Evolutionary conservation across 2,797 vertebrate genomes (phyloP).

Genomic region (Trematomus bernacchii): DNA sequence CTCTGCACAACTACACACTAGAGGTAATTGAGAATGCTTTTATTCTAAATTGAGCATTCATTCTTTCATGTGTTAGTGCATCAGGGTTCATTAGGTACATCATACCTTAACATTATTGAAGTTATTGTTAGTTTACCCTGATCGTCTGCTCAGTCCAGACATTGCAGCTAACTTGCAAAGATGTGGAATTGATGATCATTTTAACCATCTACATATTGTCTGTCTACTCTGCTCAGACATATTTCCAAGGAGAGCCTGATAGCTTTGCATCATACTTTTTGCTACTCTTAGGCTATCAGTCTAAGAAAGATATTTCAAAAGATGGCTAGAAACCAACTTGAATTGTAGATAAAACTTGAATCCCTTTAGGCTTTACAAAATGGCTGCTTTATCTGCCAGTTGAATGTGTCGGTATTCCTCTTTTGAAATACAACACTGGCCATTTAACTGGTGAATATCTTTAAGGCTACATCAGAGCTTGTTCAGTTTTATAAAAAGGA

Average conservation of each 20-base stretch:
- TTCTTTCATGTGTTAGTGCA: neutral
- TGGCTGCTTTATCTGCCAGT: conserved; percentile 58
- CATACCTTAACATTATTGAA: neutral
- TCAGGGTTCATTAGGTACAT: neutral
- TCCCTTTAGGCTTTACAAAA: conserved; percentile 50
- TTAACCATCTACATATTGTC: conserved; percentile 29
- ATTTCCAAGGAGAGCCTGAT: conserved; percentile 41
- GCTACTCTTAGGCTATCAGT: conserved; percentile 38
- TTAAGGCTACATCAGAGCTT: conserved; percentile 67
- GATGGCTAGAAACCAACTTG: conserved; percentile 27
- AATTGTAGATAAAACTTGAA: conserved; percentile 56
- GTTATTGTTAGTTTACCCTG: conserved; percentile 5
- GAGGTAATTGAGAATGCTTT: neutral
- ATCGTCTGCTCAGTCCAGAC: neutral
- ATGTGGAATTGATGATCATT: conserved; percentile 22
- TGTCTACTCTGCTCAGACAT: conserved; percentile 19
- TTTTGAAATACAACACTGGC: conserved; percentile 62
- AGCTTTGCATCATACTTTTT: conserved; percentile 45
- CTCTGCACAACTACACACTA: neutral
- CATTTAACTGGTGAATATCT: conserved; percentile 62
- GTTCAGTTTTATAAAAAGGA: conserved; percentile 41
- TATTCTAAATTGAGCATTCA: neutral
- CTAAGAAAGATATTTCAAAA: conserved; percentile 57
- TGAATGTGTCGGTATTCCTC: conserved; percentile 38
- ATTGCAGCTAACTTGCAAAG: too few relatives aligned